Evolutionary conservation across 2,797 vertebrate genomes (phyloP).

Genomic region (Chelon labrosus): DNA sequence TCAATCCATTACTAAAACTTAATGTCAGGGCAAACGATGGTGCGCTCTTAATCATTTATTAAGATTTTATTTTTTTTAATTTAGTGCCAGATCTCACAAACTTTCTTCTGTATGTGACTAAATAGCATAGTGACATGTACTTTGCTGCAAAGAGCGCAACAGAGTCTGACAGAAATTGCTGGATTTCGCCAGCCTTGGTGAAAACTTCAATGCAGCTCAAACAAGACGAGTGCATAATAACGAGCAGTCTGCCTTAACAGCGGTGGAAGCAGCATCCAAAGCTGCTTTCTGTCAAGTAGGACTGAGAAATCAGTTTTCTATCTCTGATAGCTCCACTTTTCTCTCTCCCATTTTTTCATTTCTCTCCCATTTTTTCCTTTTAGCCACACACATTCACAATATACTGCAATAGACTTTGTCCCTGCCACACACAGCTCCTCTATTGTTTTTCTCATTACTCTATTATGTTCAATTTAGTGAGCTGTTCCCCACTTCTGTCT

Average conservation of each 20-base stretch:
- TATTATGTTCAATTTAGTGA: conserved; percentile 54
- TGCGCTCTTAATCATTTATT: conserved; percentile 15
- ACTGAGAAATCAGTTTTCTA: conserved; percentile 57
- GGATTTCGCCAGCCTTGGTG: conserved; percentile 30
- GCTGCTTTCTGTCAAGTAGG: conserved; percentile 48
- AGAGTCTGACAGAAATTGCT: conserved; percentile 31
- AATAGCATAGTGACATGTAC: conserved; percentile 15
- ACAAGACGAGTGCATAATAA: conserved; percentile 35
- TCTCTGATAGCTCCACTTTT: conserved; percentile 53
- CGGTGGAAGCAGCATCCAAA: conserved; percentile 41
- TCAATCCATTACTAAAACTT: conserved; percentile 2
- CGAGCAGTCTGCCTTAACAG: conserved; percentile 39
- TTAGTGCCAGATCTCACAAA: not conserved
- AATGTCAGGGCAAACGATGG: conserved; percentile 9
- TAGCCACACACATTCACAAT: conserved; percentile 3
- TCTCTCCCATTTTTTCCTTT: conserved; percentile 17
- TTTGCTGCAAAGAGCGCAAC: conserved; percentile 15
- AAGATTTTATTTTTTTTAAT: not conserved
- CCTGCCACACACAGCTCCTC: conserved; percentile 20
- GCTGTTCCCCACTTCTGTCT: conserved; percentile 26
- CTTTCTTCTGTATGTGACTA: not conserved
- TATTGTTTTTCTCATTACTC: conserved; percentile 57
- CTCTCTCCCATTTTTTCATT: conserved; percentile 52
- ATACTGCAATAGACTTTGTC: conserved; percentile 12
- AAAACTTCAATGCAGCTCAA: conserved; percentile 50